Evolutionary conservation across 2,797 vertebrate species (phyloP).

Genomic region (Bryconaethiops microstoma): DNA sequence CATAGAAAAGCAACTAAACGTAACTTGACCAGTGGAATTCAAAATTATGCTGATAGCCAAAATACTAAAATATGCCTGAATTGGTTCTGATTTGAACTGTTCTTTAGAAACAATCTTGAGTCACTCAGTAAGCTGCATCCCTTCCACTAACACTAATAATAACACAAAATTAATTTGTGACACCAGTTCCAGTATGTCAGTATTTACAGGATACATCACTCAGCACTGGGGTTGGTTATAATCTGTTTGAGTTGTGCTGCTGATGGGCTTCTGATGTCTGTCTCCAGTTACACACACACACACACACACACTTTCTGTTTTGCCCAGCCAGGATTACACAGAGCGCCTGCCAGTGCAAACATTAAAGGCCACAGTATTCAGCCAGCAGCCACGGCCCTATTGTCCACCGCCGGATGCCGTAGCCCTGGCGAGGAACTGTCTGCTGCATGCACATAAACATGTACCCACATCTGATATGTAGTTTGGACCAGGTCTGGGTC

Average conservation of each 20-base stretch:
- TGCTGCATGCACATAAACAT: slow-evolving; percentile 24
- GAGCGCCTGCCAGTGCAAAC: slow-evolving; percentile 66
- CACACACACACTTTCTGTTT: neutral
- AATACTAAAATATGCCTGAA: neutral
- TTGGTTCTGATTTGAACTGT: neutral
- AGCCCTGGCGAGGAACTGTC: slow-evolving; percentile 19
- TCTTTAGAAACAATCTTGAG: neutral
- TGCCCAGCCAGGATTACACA: slow-evolving; percentile 62
- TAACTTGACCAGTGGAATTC: too few relatives aligned
- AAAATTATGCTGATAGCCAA: too few relatives aligned
- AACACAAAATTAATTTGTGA: too few relatives aligned
- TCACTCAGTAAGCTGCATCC: neutral
- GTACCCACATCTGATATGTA: neutral
- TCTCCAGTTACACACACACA: slow-evolving; percentile 23
- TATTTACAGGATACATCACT: too few relatives aligned
- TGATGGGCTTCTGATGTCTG: slow-evolving; percentile 8
- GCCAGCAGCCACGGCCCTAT: slow-evolving; percentile 48
- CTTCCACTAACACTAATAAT: neutral
- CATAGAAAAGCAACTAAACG: too few relatives aligned
- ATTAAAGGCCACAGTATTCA: slow-evolving; percentile 46
- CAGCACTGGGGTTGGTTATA: too few relatives aligned
- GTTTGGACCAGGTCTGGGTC: neutral
- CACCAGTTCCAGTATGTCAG: too few relatives aligned
- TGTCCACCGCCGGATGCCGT: slow-evolving; percentile 55
- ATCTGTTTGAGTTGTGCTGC: neutral